A percentile compares a stretch with the other conserved stretches of the same genome.
These are phyloP conservation scores for Acipenser ruthenus DNA, from an alignment of 2,797 vertebrate species.

Conservation along the genomic window DNA sequence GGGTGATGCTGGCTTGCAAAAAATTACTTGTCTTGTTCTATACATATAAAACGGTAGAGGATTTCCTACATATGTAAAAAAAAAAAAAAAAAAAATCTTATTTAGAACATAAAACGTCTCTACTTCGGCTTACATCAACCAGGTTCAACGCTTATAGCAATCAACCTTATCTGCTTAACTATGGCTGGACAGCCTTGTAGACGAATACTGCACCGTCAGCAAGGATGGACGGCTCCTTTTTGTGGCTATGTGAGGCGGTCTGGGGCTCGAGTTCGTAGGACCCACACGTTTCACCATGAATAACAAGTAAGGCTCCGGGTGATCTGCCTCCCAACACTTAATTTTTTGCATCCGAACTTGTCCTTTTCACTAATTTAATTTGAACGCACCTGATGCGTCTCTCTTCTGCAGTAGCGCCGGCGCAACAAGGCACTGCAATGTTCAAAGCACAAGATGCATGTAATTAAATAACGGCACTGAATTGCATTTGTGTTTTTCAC, in stretches of 20 bases:
- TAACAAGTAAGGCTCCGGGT: constrained; percentile 47
- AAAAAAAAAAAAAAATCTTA: too few relatives aligned
- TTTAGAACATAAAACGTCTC: too few relatives aligned
- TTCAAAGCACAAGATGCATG: constrained; percentile 51
- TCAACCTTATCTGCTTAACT: constrained; percentile 21
- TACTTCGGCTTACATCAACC: too few relatives aligned
- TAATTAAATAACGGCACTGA: constrained; percentile 43
- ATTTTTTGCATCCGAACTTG: constrained; percentile 53
- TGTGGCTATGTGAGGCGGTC: constrained; percentile 45
- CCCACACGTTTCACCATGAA: constrained; percentile 59
- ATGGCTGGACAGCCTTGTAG: constrained; percentile 30
- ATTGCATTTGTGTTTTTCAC: constrained; percentile 44
- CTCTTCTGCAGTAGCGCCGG: constrained; percentile 12
- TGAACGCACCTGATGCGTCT: constrained; percentile 53
- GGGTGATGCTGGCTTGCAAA: neutral
- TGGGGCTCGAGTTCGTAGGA: constrained; percentile 60
- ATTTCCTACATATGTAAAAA: too few relatives aligned
- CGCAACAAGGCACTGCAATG: constrained; percentile 42
- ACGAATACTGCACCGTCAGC: constrained; percentile 37
- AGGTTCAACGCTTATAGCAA: too few relatives aligned
- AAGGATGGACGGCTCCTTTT: constrained; percentile 38
- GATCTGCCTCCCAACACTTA: constrained; percentile 42
- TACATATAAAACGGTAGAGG: too few relatives aligned
- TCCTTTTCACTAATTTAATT: constrained; percentile 43
- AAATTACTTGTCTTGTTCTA: too few relatives aligned